These are phyloP conservation scores for Silurus lanzhouensis DNA, from an alignment of 2,797 vertebrate species.

Conservation along the genomic window DNA sequence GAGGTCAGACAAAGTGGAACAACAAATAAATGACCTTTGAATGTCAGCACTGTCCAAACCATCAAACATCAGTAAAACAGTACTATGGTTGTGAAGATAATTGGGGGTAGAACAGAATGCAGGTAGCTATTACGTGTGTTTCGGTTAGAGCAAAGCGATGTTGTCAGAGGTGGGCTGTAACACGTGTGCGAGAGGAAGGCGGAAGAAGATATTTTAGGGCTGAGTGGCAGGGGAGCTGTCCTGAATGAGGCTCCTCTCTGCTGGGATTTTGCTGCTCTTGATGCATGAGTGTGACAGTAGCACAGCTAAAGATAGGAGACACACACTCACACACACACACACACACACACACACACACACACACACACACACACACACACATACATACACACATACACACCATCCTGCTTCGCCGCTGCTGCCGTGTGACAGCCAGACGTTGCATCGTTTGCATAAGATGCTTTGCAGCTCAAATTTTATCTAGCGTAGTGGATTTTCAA, in stretches of 20 bases:
- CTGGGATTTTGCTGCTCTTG: conserved; percentile 50
- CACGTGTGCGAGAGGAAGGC: conserved; percentile 42
- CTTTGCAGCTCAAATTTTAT: neutral
- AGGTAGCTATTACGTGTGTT: neutral
- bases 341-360: neutral
- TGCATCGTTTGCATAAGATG: conserved; percentile 23
- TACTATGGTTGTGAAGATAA: neutral
- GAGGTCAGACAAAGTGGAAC: neutral
- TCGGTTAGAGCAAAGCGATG: conserved; percentile 7
- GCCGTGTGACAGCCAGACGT: conserved; percentile 31
- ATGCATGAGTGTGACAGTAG: conserved; percentile 51
- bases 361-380: neutral
- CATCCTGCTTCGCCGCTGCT: conserved; percentile 12
- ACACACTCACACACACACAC: neutral
- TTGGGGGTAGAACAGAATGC: neutral
- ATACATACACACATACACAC: neutral
- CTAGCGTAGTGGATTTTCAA: neutral
- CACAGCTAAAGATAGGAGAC: conserved; percentile 51
- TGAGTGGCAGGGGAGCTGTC: conserved; percentile 57
- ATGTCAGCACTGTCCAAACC: conserved; percentile 1
- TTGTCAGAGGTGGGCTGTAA: conserved; percentile 36
- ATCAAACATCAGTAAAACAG: neutral
- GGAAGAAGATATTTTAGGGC: conserved; percentile 52
- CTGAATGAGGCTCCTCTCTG: conserved; percentile 54
- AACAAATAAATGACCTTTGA: neutral